Evolutionary conservation across 2,797 vertebrate genomes (phyloP).

Genomic region (Austrolebias charrua): DNA sequence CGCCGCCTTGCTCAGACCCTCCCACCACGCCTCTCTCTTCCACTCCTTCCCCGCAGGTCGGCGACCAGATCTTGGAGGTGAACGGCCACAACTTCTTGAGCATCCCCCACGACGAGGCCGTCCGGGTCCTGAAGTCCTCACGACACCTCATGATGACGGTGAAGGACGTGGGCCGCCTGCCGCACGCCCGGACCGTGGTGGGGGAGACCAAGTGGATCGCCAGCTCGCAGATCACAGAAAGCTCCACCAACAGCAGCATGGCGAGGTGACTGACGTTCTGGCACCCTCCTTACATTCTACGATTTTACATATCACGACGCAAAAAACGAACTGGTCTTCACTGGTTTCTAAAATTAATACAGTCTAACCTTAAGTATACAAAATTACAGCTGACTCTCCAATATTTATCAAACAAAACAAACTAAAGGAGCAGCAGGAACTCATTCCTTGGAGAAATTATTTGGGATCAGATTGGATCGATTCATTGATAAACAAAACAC

Average conservation of each 20-base stretch:
- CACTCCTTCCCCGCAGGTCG: conserved; percentile 80
- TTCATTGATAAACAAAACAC: too few relatives aligned
- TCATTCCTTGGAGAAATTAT: too few relatives aligned
- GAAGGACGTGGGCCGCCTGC: conserved; percentile 92
- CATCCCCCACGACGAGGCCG: conserved; percentile 93
- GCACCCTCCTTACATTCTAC: too few relatives aligned
- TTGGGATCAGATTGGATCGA: too few relatives aligned
- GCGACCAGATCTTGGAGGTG: conserved; percentile 97
- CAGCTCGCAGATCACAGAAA: conserved; percentile 88
- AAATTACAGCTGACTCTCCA: too few relatives aligned
- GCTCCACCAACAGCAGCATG: conserved; percentile 73
- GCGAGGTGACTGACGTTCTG: conserved; percentile 65
- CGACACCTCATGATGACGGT: conserved; percentile 96
- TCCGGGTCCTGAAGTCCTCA: conserved; percentile 89
- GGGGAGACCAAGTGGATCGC: conserved; percentile 95
- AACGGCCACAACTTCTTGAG: conserved; percentile 90
- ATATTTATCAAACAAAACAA: too few relatives aligned
- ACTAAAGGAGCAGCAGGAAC: too few relatives aligned
- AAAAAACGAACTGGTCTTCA: too few relatives aligned
- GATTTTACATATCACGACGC: too few relatives aligned
- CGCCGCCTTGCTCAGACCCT: conserved; percentile 52
- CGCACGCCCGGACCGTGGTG: conserved; percentile 91
- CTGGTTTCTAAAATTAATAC: too few relatives aligned
- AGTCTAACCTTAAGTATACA: too few relatives aligned
- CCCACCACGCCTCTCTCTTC: conserved; percentile 65